A percentile compares a stretch with the other conserved stretches of the same genome.
Conservation (phyloP, 53 echinoderm and acorn worm genomes). For the Hippasteria phrygiana region DNA sequence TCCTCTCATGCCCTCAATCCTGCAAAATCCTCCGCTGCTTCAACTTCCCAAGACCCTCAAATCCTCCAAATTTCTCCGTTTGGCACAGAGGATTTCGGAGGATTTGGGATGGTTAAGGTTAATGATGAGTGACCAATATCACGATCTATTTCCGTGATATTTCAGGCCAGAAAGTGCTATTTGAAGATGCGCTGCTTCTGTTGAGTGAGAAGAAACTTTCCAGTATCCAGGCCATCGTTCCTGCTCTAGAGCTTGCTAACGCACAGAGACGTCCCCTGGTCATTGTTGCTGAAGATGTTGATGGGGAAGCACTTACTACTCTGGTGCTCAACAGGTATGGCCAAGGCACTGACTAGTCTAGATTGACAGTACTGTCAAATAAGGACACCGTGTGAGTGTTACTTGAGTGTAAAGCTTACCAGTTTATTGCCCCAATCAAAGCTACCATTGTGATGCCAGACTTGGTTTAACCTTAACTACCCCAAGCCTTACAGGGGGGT, state of each 20-base stretch:
- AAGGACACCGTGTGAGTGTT: no score
- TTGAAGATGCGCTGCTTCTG: slow-evolving; percentile 91
- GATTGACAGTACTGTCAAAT: background rate
- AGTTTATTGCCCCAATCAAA: no score
- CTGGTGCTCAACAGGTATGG: slow-evolving; percentile 94
- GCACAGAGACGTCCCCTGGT: slow-evolving; percentile 87
- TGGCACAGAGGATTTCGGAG: no score
- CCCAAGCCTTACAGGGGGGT: no score
- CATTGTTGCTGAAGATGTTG: slow-evolving; percentile 93
- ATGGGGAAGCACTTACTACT: slow-evolving; percentile 95
- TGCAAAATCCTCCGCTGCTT: no score
- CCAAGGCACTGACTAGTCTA: background rate
- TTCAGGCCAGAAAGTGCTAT: slow-evolving; percentile 94
- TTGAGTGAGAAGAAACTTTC: slow-evolving; percentile 96
- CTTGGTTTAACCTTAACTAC: no score
- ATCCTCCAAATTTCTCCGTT: no score
- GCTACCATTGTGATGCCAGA: no score
- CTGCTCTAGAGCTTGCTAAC: slow-evolving; percentile 94
- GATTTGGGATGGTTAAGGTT: no score
- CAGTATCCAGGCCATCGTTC: slow-evolving; percentile 90
- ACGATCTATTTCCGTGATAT: background rate
- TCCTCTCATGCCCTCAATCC: no score
- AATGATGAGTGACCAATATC: background rate
- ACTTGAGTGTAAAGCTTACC: no score
- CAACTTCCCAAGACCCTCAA: no score